Evolutionary conservation across 2,888 invertebrate genomes (phyloP).

Genomic region (Cyclophora punctaria): DNA sequence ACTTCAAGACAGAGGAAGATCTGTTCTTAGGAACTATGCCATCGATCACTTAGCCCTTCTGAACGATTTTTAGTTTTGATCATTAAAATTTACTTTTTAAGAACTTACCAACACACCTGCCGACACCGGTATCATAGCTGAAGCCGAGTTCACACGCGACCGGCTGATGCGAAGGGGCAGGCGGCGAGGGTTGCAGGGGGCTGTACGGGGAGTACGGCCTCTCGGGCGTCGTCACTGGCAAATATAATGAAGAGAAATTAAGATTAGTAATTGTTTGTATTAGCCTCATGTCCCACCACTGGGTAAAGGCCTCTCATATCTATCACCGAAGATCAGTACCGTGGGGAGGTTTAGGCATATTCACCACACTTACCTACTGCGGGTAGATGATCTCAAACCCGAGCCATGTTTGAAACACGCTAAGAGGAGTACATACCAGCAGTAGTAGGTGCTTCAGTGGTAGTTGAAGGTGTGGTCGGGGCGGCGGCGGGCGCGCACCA

Average conservation of each 20-base stretch:
- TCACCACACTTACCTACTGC: too few relatives aligned
- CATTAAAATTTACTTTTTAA: too few relatives aligned
- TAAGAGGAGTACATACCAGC: constrained; percentile 14
- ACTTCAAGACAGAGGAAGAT: too few relatives aligned
- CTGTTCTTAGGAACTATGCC: too few relatives aligned
- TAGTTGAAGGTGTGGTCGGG: constrained; percentile 21
- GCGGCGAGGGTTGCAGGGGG: constrained; percentile 21
- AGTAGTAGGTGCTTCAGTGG: constrained; percentile 19
- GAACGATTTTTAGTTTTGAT: too few relatives aligned
- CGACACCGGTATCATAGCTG: constrained; percentile 31
- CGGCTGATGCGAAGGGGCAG: constrained; percentile 28
- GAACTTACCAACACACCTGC: constrained; percentile 53
- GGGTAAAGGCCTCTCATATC: not conserved
- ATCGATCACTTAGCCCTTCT: too few relatives aligned
- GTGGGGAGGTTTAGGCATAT: too few relatives aligned
- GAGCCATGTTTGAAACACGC: not conserved
- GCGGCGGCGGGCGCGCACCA: constrained; percentile 38
- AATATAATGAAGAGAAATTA: too few relatives aligned
- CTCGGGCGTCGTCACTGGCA: constrained; percentile 15
- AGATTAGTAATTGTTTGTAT: too few relatives aligned
- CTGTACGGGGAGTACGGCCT: constrained; percentile 23
- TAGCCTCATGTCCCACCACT: not conserved
- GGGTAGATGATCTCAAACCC: too few relatives aligned
- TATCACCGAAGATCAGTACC: too few relatives aligned
- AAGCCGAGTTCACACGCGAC: constrained; percentile 51